These are phyloP conservation scores for Autographa pulchrina DNA, from an alignment of 2,888 invertebrate species.

Conservation along the genomic window DNA sequence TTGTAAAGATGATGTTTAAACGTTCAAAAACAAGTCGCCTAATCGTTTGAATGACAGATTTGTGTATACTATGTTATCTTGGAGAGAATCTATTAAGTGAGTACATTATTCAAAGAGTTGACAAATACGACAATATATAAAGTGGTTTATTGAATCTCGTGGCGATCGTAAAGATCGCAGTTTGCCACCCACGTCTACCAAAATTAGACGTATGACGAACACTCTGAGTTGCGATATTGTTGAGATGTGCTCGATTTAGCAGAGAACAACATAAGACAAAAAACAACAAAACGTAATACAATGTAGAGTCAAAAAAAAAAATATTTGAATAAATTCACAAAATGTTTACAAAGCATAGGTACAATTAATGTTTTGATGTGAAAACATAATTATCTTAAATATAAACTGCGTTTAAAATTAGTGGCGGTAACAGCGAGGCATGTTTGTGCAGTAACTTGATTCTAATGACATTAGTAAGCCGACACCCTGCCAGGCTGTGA, in stretches of 20 bases:
- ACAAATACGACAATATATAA: conserved; percentile 57
- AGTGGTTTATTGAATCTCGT: conserved; percentile 65
- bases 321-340: not conserved
- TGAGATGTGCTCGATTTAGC: conserved; percentile 27
- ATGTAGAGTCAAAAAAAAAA: conserved; percentile 8
- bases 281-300: conserved; percentile 13
- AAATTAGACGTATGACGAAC: conserved; percentile 77
- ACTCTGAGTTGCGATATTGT: conserved; percentile 33
- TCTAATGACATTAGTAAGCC: conserved; percentile 73
- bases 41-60: conserved; percentile 41
- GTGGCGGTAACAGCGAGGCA: conserved; percentile 26
- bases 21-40: conserved; percentile 30
- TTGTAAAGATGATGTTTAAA: conserved; percentile 34
- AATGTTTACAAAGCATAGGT: not conserved
- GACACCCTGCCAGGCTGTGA: conserved; percentile 69
- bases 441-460: conserved; percentile 60
- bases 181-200: conserved; percentile 75
- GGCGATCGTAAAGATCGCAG: conserved; percentile 61
- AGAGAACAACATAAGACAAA: conserved; percentile 24
- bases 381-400: conserved; percentile 17
- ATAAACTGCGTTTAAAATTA: conserved; percentile 26
- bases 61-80: conserved; percentile 21
- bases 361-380: not conserved
- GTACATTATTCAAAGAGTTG: conserved; percentile 34
- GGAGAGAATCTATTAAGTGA: conserved; percentile 31